Conservation (phyloP, 2,888 invertebrate species). For the Ectemnius continuus region DNA sequence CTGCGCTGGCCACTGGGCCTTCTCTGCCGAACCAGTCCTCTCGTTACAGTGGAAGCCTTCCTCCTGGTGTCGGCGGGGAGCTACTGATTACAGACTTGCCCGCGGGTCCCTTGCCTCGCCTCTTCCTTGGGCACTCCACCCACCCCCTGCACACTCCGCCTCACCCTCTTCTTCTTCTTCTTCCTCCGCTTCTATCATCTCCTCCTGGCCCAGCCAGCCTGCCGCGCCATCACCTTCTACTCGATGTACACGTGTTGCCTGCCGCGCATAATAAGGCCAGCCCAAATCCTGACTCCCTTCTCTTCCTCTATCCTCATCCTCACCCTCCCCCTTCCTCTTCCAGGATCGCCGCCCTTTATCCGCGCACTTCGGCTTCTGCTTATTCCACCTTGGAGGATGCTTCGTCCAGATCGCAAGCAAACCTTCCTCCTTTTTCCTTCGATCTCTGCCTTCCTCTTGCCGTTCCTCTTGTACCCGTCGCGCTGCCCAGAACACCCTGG, state of each 20-base stretch:
- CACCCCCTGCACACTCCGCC: not conserved
- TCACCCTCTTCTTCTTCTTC: constrained; percentile 8
- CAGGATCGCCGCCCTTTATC: not conserved
- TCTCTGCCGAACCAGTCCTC: constrained; percentile 10
- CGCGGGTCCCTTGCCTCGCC: constrained; percentile 35
- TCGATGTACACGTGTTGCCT: constrained; percentile 60
- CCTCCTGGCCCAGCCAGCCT: constrained; percentile 44
- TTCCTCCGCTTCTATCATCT: constrained; percentile 24
- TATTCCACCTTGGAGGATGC: constrained; percentile 2
- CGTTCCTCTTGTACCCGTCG: not conserved
- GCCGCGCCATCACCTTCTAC: constrained; percentile 55
- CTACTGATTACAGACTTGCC: constrained; percentile 68
- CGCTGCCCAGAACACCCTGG: not conserved
- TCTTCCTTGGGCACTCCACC: constrained; percentile 2
- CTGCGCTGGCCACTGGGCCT: constrained; percentile 58
- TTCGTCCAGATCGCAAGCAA: not conserved
- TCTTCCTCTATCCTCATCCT: constrained; percentile 9
- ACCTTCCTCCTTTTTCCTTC: not conserved
- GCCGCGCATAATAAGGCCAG: constrained; percentile 62
- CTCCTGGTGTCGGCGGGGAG: constrained; percentile 65
- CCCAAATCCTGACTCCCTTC: constrained; percentile 19
- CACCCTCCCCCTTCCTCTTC: constrained; percentile 4
- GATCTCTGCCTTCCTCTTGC: not conserved
- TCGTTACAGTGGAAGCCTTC: constrained; percentile 28
- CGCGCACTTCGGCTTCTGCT: constrained; percentile 5